These are phyloP conservation scores for Apodemus agrarius DNA, from an alignment of 2,797 vertebrate species.

Conservation along the genomic window DNA sequence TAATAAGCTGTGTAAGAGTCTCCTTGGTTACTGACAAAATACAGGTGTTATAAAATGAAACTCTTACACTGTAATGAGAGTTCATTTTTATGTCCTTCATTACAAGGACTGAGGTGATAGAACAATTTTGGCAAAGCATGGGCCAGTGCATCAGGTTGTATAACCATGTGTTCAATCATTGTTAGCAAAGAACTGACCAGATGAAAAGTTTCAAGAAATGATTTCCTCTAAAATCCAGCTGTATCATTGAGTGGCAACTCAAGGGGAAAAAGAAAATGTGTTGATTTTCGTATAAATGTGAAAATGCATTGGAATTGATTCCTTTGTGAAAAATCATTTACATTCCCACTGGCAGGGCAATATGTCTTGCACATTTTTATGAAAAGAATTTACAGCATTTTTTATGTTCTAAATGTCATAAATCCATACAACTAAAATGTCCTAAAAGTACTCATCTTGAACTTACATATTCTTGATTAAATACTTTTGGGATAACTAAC, in stretches of 20 bases:
- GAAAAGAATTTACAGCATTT: not conserved
- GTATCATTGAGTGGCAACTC: slow-evolving; percentile 7
- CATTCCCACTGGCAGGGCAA: not conserved
- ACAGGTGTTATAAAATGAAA: not conserved
- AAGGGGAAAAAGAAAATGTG: slow-evolving; percentile 55
- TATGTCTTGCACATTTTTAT: not conserved
- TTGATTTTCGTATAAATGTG: slow-evolving; percentile 29
- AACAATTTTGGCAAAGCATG: slow-evolving; percentile 4
- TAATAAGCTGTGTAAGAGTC: not conserved
- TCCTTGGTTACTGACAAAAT: not conserved
- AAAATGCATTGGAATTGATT: slow-evolving; percentile 28
- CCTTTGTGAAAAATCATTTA: slow-evolving; percentile 48
- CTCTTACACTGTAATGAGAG: not conserved
- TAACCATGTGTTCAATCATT: slow-evolving; percentile 18
- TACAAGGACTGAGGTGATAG: not conserved
- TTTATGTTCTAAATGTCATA: not conserved
- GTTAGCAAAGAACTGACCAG: slow-evolving; percentile 47
- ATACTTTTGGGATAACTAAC: slow-evolving; percentile 11
- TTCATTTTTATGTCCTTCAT: slow-evolving; percentile 43
- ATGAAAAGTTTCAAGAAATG: slow-evolving; percentile 49
- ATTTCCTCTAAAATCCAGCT: slow-evolving; percentile 42
- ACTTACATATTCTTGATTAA: slow-evolving; percentile 5
- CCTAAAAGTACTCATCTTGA: not conserved
- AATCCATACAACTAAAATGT: slow-evolving; percentile 3
- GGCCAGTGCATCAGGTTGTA: slow-evolving; percentile 16